Percentiles rank a stretch among this genome's conserved stretches.
phyloP scores from a whole-genome alignment of 2,888 invertebrate species.

The Drosophila tanythrix region DNA sequence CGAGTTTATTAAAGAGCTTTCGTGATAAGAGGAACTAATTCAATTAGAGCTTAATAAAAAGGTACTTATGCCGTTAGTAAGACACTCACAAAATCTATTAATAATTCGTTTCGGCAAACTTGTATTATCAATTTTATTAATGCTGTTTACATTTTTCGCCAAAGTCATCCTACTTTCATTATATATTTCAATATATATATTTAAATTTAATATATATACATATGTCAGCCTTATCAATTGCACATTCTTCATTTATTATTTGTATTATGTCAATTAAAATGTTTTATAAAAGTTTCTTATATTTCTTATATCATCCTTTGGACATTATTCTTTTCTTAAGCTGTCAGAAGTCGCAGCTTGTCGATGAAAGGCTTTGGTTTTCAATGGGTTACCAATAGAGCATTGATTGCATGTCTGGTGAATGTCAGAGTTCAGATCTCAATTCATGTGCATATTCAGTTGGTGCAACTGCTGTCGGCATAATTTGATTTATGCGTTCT shows the following conservation, averaged over 20 bases:
- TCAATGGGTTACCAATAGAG: conserved; percentile 49
- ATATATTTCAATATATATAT: not conserved
- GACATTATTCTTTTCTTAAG: not conserved
- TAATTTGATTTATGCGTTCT: conserved; percentile 69
- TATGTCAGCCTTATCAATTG: too few relatives aligned
- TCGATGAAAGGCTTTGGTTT: conserved; percentile 17
- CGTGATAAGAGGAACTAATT: conserved; percentile 18
- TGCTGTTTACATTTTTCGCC: not conserved
- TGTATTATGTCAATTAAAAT: not conserved
- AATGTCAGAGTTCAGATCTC: conserved; percentile 8
- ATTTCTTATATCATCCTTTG: not conserved
- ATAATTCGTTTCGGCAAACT: not conserved
- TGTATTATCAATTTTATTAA: not conserved
- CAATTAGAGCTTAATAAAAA: conserved; percentile 7
- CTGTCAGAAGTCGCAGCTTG: not conserved
- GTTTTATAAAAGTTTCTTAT: not conserved
- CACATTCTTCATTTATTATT: not conserved
- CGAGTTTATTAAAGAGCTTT: not conserved
- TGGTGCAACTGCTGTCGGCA: conserved; percentile 28
- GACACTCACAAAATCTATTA: not conserved
- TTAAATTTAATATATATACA: not conserved
- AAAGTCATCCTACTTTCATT: not conserved
- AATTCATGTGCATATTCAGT: conserved; percentile 53
- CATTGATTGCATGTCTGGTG: conserved; percentile 51
- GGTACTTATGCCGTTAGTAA: not conserved